Percentiles rank a stretch among this genome's conserved stretches.
phyloP scores from a whole-genome alignment of 2,888 invertebrate species.

The Ceratothoa steindachneri region DNA sequence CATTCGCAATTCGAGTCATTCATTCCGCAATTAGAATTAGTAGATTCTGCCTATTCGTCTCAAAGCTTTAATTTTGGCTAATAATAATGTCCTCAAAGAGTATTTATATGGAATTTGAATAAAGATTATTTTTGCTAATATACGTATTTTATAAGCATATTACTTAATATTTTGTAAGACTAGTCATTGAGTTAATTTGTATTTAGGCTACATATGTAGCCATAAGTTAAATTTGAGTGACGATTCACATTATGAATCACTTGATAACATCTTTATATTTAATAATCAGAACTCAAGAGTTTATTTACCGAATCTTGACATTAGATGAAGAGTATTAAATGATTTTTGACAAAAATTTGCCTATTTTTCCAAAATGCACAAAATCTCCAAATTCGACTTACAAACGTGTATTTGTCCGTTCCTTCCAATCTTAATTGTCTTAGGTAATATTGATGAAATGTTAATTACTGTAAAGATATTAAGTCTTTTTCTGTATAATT shows the following conservation, averaged over 20 bases:
- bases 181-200: not conserved
- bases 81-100: not conserved
- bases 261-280: not conserved
- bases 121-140: not conserved
- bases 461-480: too few species aligned
- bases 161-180: not conserved
- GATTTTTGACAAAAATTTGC: not conserved
- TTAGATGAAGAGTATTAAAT: not conserved
- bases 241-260: too few species aligned
- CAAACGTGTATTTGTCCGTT: too few species aligned
- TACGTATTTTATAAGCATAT: not conserved
- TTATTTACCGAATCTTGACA: not conserved
- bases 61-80: not conserved
- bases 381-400: not conserved
- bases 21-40: not conserved
- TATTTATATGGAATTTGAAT: not conserved
- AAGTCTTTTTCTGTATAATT: too few species aligned
- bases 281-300: not conserved
- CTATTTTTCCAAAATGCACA: too few species aligned
- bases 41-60: not conserved
- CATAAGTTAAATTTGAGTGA: not conserved
- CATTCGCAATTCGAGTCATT: not conserved
- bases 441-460: too few species aligned
- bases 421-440: too few species aligned
- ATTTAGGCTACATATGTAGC: not conserved